These are phyloP conservation scores for Microctenopoma steveboyesi DNA, from an alignment of 2,797 vertebrate species.

Conservation along the genomic window DNA sequence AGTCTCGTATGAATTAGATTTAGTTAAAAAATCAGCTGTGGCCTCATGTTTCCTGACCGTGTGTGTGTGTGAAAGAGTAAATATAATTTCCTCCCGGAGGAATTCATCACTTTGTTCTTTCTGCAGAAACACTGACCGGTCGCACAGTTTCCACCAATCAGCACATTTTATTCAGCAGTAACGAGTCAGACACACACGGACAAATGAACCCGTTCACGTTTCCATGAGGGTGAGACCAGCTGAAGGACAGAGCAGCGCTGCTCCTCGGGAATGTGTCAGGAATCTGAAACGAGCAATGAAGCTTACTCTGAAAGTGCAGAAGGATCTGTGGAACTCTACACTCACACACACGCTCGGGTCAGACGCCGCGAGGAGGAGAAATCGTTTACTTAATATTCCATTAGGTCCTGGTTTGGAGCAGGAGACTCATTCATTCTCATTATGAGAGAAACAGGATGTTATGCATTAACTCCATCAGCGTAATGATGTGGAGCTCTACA, in stretches of 20 bases:
- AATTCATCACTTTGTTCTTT: constrained; percentile 20
- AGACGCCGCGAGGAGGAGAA: constrained; percentile 37
- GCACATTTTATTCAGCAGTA: constrained; percentile 35
- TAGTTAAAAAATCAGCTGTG: constrained; percentile 8
- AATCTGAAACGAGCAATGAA: background rate
- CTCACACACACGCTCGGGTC: constrained; percentile 26
- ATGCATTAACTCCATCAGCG: constrained; percentile 55
- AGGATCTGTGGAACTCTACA: constrained; percentile 1
- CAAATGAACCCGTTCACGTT: background rate
- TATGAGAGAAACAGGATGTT: constrained; percentile 53
- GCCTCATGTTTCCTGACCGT: constrained; percentile 17
- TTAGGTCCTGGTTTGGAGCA: constrained; percentile 42
- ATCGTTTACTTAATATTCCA: constrained; percentile 61
- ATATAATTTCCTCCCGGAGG: constrained; percentile 58
- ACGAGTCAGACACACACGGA: constrained; percentile 20
- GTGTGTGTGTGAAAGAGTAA: constrained; percentile 19
- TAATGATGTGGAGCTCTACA: constrained; percentile 49
- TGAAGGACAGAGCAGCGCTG: too few relatives aligned
- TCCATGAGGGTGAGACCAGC: too few relatives aligned
- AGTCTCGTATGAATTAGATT: constrained; percentile 4
- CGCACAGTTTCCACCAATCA: constrained; percentile 37
- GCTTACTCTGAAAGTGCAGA: background rate
- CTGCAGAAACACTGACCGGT: constrained; percentile 28
- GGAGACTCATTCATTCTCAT: constrained; percentile 67
- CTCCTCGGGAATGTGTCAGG: too few relatives aligned